Conservation (phyloP, 92 coral and sea anemone genomes). For the Pocillopora meandrina region DNA sequence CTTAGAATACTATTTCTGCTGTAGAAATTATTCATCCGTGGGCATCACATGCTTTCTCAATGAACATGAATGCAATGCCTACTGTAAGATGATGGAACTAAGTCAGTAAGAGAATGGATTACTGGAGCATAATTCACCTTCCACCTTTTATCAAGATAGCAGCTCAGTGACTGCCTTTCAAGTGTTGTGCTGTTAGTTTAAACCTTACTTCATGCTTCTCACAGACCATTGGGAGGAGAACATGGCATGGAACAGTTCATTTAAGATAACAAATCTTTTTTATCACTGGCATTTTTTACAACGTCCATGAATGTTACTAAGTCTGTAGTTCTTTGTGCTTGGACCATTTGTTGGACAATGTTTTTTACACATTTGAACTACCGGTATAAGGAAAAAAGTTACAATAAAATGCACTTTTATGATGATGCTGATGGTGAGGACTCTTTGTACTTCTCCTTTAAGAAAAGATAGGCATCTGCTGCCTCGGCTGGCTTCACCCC, state of each 20-base stretch:
- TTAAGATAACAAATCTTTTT: background rate
- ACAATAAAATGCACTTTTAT: constrained; percentile 7
- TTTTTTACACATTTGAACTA: no score
- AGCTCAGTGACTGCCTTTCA: constrained; percentile 16
- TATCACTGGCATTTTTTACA: background rate
- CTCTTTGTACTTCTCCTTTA: constrained; percentile 51
- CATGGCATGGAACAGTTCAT: constrained; percentile 1
- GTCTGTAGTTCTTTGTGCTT: background rate
- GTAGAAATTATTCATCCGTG: constrained; percentile 51
- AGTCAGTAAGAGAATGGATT: constrained; percentile 22
- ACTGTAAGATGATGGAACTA: constrained; percentile 54
- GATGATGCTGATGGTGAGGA: constrained; percentile 22
- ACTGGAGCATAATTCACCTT: background rate
- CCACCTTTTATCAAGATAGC: constrained; percentile 19
- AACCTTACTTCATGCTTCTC: background rate
- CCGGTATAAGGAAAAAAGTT: background rate
- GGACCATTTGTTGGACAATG: background rate
- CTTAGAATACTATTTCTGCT: constrained; percentile 55
- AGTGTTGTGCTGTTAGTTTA: background rate
- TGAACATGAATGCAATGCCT: constrained; percentile 62
- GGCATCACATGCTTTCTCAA: constrained; percentile 48
- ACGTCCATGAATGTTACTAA: background rate
- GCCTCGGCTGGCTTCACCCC: constrained; percentile 67
- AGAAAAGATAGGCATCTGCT: constrained; percentile 58
- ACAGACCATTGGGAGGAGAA: constrained; percentile 3